phyloP scores from a whole-genome alignment of 2,113 vertebrate species.

The Platysternon megacephalum region DNA sequence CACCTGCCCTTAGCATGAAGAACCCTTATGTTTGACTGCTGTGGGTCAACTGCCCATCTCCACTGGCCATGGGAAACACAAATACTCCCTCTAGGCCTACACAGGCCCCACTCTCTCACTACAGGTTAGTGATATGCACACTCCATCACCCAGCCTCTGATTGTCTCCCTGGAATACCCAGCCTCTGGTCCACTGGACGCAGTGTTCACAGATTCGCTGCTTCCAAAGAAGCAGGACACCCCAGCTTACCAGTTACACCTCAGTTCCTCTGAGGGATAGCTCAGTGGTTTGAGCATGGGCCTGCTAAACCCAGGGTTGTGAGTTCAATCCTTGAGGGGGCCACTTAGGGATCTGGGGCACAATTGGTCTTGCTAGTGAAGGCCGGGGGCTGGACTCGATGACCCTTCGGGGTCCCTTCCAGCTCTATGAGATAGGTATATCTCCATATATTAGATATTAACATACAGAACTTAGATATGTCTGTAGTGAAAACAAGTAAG shows the following conservation, averaged over 20 bases:
- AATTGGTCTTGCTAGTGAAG: too few species aligned
- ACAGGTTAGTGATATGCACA: background rate
- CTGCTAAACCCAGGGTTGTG: too few species aligned
- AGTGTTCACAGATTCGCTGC: background rate
- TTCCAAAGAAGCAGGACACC: background rate
- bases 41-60: background rate
- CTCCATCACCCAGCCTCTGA: background rate
- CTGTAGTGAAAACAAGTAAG: background rate
- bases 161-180: background rate
- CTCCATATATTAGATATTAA: too few species aligned
- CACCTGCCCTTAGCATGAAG: background rate
- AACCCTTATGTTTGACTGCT: background rate
- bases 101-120: background rate
- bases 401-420: too few species aligned
- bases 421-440: too few species aligned
- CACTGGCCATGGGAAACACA: background rate
- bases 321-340: too few species aligned
- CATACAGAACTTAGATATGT: background rate
- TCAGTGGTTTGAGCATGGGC: too few species aligned
- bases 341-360: too few species aligned
- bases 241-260: background rate
- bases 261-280: too few species aligned
- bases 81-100: background rate
- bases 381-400: too few species aligned
- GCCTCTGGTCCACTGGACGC: background rate